Conservation (phyloP, 2,888 invertebrate genomes). For the Ochlodes sylvanus region DNA sequence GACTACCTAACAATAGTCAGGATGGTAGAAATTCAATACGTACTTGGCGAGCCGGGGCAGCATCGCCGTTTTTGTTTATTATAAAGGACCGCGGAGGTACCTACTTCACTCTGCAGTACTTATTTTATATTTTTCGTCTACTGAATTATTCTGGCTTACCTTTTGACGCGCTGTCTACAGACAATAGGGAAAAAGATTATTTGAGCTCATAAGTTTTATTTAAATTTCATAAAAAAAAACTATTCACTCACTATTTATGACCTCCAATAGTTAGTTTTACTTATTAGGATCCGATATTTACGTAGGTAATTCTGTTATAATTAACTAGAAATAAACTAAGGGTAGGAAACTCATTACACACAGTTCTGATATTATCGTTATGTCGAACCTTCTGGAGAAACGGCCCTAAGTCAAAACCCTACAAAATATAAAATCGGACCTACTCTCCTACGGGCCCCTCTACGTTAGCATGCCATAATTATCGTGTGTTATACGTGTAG, state of each 20-base stretch:
- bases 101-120: slow-evolving; percentile 8
- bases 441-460: neutral
- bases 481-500: no score
- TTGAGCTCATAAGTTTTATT: neutral
- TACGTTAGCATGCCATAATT: no score
- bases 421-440: neutral
- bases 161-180: neutral
- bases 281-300: no score
- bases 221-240: no score
- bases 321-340: no score
- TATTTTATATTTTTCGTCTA: slow-evolving; percentile 13
- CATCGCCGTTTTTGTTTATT: slow-evolving; percentile 49
- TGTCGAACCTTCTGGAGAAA: no score
- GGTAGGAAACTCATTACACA: no score
- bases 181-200: neutral
- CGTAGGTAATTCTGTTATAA: no score
- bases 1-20: slow-evolving; percentile 34
- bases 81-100: slow-evolving; percentile 46
- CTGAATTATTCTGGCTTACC: slow-evolving; percentile 1
- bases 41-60: slow-evolving; percentile 49
- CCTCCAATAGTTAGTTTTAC: no score
- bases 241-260: no score
- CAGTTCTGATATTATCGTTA: no score
- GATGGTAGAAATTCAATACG: slow-evolving; percentile 63
- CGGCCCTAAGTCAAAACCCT: no score